Evolutionary conservation across 1,140 invertebrate species (phyloP).

Genomic region (Dinoponera quadriceps): DNA sequence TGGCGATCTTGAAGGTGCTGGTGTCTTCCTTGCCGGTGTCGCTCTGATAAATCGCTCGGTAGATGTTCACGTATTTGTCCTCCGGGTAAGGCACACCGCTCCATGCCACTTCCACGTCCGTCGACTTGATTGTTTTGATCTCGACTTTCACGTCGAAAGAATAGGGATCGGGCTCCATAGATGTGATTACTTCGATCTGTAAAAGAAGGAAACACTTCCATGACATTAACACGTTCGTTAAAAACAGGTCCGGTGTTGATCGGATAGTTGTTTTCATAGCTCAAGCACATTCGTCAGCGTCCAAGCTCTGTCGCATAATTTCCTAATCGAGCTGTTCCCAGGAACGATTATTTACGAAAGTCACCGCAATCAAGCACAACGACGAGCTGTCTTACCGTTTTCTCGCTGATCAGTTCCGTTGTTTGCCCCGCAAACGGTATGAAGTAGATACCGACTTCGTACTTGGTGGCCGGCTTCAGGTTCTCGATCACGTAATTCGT

Average conservation of each 20-base stretch:
- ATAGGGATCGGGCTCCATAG: constrained; percentile 89
- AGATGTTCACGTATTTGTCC: constrained; percentile 96
- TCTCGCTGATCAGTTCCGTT: constrained; percentile 90
- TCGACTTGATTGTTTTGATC: constrained; percentile 90
- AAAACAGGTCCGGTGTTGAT: no score
- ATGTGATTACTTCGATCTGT: constrained; percentile 81
- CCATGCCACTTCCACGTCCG: constrained; percentile 92
- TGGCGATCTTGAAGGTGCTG: constrained; percentile 93
- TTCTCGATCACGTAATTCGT: constrained; percentile 91
- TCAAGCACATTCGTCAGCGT: no score
- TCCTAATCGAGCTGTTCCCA: background rate
- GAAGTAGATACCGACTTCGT: constrained; percentile 92
- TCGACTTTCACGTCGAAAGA: constrained; percentile 92
- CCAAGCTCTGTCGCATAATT: no score
- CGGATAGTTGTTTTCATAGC: no score
- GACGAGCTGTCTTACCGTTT: constrained; percentile 86
- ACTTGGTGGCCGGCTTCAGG: constrained; percentile 89
- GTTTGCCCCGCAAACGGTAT: constrained; percentile 91
- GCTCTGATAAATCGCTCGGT: constrained; percentile 93
- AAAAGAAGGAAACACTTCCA: constrained; percentile 11
- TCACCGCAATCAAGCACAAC: background rate
- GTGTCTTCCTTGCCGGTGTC: constrained; percentile 91
- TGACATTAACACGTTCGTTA: no score
- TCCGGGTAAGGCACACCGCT: constrained; percentile 93
- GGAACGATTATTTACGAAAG: background rate